Percentiles rank a stretch among this genome's conserved stretches.
These are phyloP conservation scores for Leptinotarsa undecemlineata DNA, from an alignment of 1,140 invertebrate genomes.

Conservation along the genomic window DNA sequence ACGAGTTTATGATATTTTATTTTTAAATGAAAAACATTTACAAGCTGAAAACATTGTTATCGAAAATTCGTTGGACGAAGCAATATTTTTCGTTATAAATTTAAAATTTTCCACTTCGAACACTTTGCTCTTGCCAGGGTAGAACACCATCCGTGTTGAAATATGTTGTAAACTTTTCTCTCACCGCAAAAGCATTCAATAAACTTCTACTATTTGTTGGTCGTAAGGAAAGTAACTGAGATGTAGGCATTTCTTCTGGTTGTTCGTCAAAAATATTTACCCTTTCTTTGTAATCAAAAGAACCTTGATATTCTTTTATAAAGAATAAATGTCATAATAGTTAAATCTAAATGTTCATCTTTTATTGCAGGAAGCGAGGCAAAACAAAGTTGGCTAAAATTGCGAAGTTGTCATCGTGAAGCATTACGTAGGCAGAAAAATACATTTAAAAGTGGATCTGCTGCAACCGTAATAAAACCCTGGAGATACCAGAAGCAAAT, in stretches of 20 bases:
- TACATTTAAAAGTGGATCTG: constrained; percentile 4
- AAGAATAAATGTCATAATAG: no score
- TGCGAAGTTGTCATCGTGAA: neutral
- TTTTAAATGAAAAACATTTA: constrained; percentile 2
- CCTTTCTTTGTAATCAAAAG: constrained; percentile 1
- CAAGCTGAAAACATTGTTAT: neutral
- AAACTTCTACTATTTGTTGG: constrained; percentile 31
- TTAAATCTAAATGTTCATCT: no score
- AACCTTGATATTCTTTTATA: no score
- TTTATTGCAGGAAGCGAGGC: neutral
- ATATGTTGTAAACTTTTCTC: constrained; percentile 13
- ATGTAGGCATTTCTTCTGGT: neutral
- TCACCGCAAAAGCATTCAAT: constrained; percentile 37
- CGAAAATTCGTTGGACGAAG: constrained; percentile 12
- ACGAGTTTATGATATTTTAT: constrained; percentile 7
- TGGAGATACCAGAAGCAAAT: constrained; percentile 17
- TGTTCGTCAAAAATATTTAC: constrained; percentile 34
- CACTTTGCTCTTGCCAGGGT: constrained; percentile 43
- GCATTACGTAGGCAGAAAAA: constrained; percentile 8
- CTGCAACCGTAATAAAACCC: neutral
- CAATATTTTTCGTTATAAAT: constrained; percentile 22
- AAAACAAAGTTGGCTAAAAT: neutral
- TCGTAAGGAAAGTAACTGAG: constrained; percentile 17
- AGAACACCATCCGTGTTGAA: constrained; percentile 41
- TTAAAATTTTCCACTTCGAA: constrained; percentile 26